These are phyloP conservation scores for Peucedramus taeniatus DNA, from an alignment of 2,113 vertebrate species.

Conservation along the genomic window DNA sequence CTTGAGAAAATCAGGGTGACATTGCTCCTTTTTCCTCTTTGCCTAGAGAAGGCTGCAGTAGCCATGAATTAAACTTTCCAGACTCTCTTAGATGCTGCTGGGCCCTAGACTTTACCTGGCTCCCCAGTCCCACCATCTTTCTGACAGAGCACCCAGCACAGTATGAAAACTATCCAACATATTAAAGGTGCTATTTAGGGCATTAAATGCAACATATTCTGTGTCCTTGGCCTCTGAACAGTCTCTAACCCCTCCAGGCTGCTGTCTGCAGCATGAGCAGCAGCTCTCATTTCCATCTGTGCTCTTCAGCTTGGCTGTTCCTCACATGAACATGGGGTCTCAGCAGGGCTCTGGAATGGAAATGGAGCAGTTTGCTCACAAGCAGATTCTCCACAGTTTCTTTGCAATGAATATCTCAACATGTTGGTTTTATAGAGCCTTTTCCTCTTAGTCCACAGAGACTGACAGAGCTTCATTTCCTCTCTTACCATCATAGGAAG, in stretches of 20 bases:
- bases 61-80: not conserved
- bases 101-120: not conserved
- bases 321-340: accelerated
- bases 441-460: not conserved
- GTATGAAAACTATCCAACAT: not conserved
- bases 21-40: not conserved
- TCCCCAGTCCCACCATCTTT: not conserved
- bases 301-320: not conserved
- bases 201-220: not conserved
- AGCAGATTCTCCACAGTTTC: not conserved
- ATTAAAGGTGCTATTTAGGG: not conserved
- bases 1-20: no score
- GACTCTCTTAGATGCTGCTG: not conserved
- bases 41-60: not conserved
- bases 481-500: not conserved
- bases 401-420: not conserved
- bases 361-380: accelerated
- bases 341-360: accelerated
- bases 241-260: not conserved
- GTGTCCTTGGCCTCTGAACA: not conserved
- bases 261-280: not conserved
- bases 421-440: not conserved
- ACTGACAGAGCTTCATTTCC: not conserved
- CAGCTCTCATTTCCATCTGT: not conserved
- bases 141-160: not conserved